A percentile compares a stretch with the other conserved stretches of the same genome.
Evolutionary conservation across 1,140 invertebrate species (phyloP).

Genomic region (Solenopsis invicta): DNA sequence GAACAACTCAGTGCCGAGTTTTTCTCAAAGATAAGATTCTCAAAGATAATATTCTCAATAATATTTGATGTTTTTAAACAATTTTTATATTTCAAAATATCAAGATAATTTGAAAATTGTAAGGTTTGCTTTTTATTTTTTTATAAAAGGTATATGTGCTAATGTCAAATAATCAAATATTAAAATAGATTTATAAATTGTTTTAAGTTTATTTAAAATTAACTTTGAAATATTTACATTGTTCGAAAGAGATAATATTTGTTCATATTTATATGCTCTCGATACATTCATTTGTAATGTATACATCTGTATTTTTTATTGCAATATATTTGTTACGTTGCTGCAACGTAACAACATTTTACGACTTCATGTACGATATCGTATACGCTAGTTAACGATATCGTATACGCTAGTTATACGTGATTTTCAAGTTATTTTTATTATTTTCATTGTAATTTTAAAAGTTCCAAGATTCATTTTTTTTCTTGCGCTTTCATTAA

Average conservation of each 20-base stretch:
- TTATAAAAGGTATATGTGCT: neutral
- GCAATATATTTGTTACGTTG: neutral
- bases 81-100: neutral
- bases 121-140: too few relatives aligned
- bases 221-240: neutral
- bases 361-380: neutral
- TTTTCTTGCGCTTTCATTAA: conserved; percentile 10
- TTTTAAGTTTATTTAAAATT: neutral
- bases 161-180: neutral
- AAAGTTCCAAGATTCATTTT: conserved; percentile 1
- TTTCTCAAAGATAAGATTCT: neutral
- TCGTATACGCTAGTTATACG: neutral
- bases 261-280: neutral
- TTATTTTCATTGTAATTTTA: neutral
- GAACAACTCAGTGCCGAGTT: neutral
- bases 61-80: neutral
- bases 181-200: neutral
- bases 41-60: neutral
- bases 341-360: neutral
- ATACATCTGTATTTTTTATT: neutral
- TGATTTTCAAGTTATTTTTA: conserved; percentile 13
- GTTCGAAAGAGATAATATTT: neutral
- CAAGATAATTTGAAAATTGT: too few relatives aligned
- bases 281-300: neutral
- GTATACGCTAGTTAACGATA: neutral